Evolutionary conservation across 2,797 vertebrate genomes (phyloP).

Genomic region (Spheniscus humboldti): DNA sequence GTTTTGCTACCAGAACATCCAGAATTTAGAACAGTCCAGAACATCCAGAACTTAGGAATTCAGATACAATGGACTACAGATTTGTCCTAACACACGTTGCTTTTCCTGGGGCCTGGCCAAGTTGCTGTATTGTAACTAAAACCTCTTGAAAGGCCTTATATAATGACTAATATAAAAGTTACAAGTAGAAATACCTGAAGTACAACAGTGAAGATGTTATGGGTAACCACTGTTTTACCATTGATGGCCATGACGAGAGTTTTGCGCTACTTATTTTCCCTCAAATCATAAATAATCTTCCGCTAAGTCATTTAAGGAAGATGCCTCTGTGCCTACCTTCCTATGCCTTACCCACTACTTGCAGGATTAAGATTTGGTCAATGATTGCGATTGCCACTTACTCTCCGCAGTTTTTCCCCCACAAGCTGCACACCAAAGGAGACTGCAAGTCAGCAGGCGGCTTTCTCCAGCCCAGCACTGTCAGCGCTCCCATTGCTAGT

Average conservation of each 20-base stretch:
- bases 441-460: not conserved
- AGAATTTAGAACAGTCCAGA: not conserved
- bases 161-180: not conserved
- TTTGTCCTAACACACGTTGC: not conserved
- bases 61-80: not conserved
- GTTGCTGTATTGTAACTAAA: not conserved
- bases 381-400: not conserved
- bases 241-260: not conserved
- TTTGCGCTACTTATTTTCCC: not conserved
- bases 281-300: not conserved
- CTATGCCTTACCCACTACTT: not conserved
- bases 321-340: not conserved
- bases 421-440: not conserved
- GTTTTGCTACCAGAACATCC: not conserved
- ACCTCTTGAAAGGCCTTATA: not conserved
- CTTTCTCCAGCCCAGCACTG: not conserved
- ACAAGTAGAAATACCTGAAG: not conserved
- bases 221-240: not conserved
- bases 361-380: not conserved
- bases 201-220: not conserved
- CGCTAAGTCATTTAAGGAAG: not conserved
- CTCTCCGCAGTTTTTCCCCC: not conserved
- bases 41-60: not conserved
- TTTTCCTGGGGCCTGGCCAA: not conserved
- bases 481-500: not conserved